A percentile compares a stretch with the other conserved stretches of the same genome.
Evolutionary conservation across 2,113 vertebrate species (phyloP).

Genomic region (Myrmecobius fasciatus): DNA sequence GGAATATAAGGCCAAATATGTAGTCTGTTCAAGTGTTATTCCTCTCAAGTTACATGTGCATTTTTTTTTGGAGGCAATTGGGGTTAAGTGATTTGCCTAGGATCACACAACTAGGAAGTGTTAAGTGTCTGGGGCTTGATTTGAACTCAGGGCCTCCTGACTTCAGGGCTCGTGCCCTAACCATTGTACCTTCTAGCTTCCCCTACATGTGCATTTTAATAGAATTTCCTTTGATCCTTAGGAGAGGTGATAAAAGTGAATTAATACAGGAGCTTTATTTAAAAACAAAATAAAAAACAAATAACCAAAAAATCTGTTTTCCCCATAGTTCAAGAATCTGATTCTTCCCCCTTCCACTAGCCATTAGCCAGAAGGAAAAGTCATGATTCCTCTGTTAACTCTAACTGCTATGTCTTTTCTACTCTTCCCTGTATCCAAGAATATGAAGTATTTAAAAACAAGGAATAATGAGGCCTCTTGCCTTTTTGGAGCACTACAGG

Average conservation of each 20-base stretch:
- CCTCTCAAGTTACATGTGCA: background rate
- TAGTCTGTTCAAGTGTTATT: background rate
- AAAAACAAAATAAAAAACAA: background rate
- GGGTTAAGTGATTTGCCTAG: too few species aligned
- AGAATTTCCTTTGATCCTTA: background rate
- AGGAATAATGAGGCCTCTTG: background rate
- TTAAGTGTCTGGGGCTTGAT: too few species aligned
- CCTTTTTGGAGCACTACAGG: background rate
- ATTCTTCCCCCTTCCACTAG: background rate
- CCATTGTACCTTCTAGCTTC: too few species aligned
- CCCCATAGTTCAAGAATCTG: background rate
- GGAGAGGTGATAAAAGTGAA: background rate
- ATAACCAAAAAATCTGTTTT: background rate
- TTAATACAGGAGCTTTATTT: background rate
- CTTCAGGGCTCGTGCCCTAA: too few species aligned
- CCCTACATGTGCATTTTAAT: background rate
- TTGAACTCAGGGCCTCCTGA: too few species aligned
- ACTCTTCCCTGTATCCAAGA: background rate
- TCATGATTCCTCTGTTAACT: background rate
- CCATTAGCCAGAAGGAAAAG: background rate
- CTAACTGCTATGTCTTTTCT: background rate
- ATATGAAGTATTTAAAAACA: background rate
- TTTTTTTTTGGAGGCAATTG: background rate
- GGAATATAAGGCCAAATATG: background rate
- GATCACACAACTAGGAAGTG: too few species aligned